Evolutionary conservation across 2,113 vertebrate species (phyloP).

Genomic region (Neogobius melanostomus): DNA sequence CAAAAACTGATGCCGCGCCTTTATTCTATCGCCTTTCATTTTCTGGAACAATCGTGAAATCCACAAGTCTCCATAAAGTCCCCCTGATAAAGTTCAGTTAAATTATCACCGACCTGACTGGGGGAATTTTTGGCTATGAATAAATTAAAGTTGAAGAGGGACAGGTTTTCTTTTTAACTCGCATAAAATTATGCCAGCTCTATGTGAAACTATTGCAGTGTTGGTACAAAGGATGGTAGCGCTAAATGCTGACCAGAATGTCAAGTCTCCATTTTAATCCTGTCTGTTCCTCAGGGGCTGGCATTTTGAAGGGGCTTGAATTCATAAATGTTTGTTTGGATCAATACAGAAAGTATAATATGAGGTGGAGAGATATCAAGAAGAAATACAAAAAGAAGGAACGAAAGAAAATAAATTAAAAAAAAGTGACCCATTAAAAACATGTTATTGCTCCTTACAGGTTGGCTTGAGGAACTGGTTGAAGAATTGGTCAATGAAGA

Average conservation of each 20-base stretch:
- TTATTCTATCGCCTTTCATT: background rate
- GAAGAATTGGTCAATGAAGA: no score
- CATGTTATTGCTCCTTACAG: background rate
- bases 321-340: background rate
- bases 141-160: slow-evolving; percentile 15
- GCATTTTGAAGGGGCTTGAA: background rate
- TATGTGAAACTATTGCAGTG: background rate
- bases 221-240: background rate
- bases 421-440: no score
- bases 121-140: slow-evolving; percentile 14
- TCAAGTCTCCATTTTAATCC: slow-evolving; percentile 12
- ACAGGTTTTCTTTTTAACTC: slow-evolving; percentile 19
- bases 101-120: slow-evolving; percentile 4
- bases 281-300: background rate
- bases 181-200: slow-evolving; percentile 14
- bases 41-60: slow-evolving; percentile 24
- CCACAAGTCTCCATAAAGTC: slow-evolving; percentile 14
- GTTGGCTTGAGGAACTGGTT: no score
- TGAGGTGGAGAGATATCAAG: background rate
- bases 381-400: background rate
- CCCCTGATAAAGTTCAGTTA: slow-evolving; percentile 7
- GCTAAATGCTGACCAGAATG: slow-evolving; percentile 7
- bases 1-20: slow-evolving; percentile 8
- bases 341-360: background rate
- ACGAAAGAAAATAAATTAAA: no score